Evolutionary conservation across 2,113 vertebrate genomes (phyloP), one percentile per base, ranked within the genome.

Genomic region (Megaceryle maxima): DNA sequence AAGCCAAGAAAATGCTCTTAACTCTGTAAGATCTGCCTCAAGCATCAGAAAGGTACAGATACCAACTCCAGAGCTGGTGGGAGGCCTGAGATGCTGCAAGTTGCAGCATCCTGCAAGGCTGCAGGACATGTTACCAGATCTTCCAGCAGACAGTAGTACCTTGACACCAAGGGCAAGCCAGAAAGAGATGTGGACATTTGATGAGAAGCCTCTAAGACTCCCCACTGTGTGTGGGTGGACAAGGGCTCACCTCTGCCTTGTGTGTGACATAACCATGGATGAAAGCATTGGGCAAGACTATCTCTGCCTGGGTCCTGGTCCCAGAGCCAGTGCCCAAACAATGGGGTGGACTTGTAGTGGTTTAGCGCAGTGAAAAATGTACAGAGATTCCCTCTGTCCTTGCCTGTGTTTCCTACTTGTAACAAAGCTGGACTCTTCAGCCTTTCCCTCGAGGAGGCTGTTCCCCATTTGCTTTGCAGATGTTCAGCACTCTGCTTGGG

Each of bases 1-100:
- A 63, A 88, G 87, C 84, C 84, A 87, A 86, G 88, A 93, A 96
- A 95, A 88, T 9, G 50, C 73, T 90, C 95, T 72, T 87, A 90
- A 68, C 83, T 88, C 86, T 4, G 1, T 64, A 63, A 92, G 82
- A 92, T 81, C 90, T 80, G 88, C 93, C 70, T 95, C 3, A 10
- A 78, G 77, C 8, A 0, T 82, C 78, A 91, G 62, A 33, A 82
- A 69, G 59, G 39, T 60, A 75, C 24, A 2, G 60, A 8, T 8
- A 8, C 19, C 7, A 29, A 46, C 48, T 51, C 62, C 18, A 5
- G 75, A 35, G 74, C 56, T 39, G 62, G 77, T 64, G 83, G 64
- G 51, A 70, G 43, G 88, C 76, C 51, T 67, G 80, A 67, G 26
- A 3, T 73, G 70, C 60, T 57, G 66, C 56, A 9, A 0, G 1